Evolutionary conservation across 2,797 vertebrate species (phyloP), one percentile per base, ranked within the genome.

Genomic region (Anguilla megastoma): DNA sequence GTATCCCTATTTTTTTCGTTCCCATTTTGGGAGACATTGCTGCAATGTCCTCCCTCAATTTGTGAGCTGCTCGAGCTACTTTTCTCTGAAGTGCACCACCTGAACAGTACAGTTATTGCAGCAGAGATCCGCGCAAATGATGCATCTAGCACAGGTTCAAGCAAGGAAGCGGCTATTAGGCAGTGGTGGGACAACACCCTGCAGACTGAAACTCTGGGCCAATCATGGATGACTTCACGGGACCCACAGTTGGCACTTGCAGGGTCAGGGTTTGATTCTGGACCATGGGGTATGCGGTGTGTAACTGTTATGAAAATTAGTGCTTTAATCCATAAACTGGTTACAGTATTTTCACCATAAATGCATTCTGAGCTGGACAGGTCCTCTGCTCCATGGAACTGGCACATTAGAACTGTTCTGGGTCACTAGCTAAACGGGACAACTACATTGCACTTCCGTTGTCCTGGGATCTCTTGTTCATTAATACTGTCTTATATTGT

Each of bases 401-500:
- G 2, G 60, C 16, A 16, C 63, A 69, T 24, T 5, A 69, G n/a
- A 69, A 9, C 21, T 69, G 63, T 27, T 27, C n/a, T 24, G 63
- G 63, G 63, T 69, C n/a, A 69, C 24, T 5, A 27, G 24, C 63
- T 27, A 69, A 27, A 66, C 63, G 4, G 63, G 4, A 66, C 63
- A 24, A 24, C 7, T 69, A 27, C 9, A n/a, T 69, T 27, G n/a
- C n/a, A 27, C 63, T 69, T n/a, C 63, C n/a, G n/a, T 69, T 24
- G 63, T 16, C 86, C 30, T 54, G 52, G 24, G 48, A 21, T 36
- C 9, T 86, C 71, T 45, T 45, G 14, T 86, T 74, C n/a, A 80
- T 60, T 60, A 3, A 52, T 86, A 16, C 54, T 30, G 30, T 50
- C 82, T 36, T 71, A 85, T 84, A 85, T 88, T 52, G 36, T 52